Percentiles rank a stretch among this genome's conserved stretches.
Evolutionary conservation across 2,888 invertebrate species (phyloP).

Genomic region (Sminthurinus aureus): DNA sequence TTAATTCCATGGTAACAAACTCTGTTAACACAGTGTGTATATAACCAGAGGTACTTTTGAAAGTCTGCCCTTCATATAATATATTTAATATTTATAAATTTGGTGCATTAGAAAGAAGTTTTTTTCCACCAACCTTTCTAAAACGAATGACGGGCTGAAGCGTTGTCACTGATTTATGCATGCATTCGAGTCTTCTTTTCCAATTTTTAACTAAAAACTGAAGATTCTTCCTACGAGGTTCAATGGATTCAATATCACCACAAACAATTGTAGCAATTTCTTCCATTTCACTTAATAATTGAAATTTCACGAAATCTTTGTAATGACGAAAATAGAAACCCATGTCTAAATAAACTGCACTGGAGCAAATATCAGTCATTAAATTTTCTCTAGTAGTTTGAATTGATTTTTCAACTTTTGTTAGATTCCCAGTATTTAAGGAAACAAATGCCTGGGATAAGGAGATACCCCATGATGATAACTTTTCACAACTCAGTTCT

Average conservation of each 20-base stretch:
- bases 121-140: slow-evolving; percentile 12
- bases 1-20: no score
- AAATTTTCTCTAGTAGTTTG: slow-evolving; percentile 7
- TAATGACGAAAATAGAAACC: slow-evolving; percentile 41
- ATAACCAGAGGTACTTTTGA: no score
- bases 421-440: slow-evolving; percentile 2
- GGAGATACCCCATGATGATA: slow-evolving; percentile 24
- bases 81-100: no score
- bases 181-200: slow-evolving; percentile 24
- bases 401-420: background rate
- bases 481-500: slow-evolving; percentile 27
- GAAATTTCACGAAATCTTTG: slow-evolving; percentile 38
- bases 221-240: background rate
- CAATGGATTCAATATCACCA: background rate
- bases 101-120: no score
- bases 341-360: slow-evolving; percentile 32
- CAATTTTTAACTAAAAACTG: slow-evolving; percentile 3
- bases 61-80: no score
- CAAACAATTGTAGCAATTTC: slow-evolving; percentile 10
- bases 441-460: slow-evolving; percentile 11
- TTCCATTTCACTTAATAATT: slow-evolving; percentile 33
- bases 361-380: slow-evolving; percentile 17
- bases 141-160: slow-evolving; percentile 22
- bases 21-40: no score
- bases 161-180: slow-evolving; percentile 15